These are phyloP conservation scores for Carapus acus DNA, from an alignment of 2,797 vertebrate genomes.

Conservation along the genomic window DNA sequence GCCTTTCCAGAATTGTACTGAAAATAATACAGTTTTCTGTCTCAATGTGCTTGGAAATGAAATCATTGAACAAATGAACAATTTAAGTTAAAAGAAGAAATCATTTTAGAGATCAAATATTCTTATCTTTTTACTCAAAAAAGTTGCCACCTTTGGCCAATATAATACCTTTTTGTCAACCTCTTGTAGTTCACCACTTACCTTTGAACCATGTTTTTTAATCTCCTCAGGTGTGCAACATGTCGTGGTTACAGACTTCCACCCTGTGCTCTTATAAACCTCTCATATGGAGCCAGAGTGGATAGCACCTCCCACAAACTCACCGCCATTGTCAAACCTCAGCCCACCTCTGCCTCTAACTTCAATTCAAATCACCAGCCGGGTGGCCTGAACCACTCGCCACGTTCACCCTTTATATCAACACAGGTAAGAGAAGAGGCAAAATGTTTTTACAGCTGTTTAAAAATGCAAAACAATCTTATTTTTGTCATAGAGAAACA, in stretches of 20 bases:
- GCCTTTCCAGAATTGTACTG: too few relatives aligned
- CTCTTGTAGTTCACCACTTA: too few relatives aligned
- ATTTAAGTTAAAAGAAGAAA: too few relatives aligned
- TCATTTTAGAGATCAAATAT: too few relatives aligned
- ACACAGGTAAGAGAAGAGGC: slow-evolving; percentile 74
- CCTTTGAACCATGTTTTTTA: not conserved
- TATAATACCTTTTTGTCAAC: too few relatives aligned
- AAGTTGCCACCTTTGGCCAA: too few relatives aligned
- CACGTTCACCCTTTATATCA: slow-evolving; percentile 86
- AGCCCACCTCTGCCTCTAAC: slow-evolving; percentile 71
- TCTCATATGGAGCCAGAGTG: slow-evolving; percentile 83
- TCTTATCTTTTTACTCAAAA: too few relatives aligned
- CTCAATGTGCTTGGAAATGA: too few relatives aligned
- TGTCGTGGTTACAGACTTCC: slow-evolving; percentile 88
- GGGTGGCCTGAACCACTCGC: slow-evolving; percentile 86
- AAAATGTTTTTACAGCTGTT: not conserved
- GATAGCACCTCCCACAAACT: slow-evolving; percentile 85
- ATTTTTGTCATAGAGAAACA: not conserved
- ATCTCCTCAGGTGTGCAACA: slow-evolving; percentile 74
- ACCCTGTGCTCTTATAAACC: slow-evolving; percentile 91
- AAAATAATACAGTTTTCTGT: too few relatives aligned
- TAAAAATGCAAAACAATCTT: not conserved
- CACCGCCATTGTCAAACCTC: slow-evolving; percentile 91
- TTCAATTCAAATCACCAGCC: slow-evolving; percentile 68
- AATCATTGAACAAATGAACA: too few relatives aligned